Evolutionary conservation across 1,140 invertebrate species (phyloP).

Genomic region (Drosophila truncata): DNA sequence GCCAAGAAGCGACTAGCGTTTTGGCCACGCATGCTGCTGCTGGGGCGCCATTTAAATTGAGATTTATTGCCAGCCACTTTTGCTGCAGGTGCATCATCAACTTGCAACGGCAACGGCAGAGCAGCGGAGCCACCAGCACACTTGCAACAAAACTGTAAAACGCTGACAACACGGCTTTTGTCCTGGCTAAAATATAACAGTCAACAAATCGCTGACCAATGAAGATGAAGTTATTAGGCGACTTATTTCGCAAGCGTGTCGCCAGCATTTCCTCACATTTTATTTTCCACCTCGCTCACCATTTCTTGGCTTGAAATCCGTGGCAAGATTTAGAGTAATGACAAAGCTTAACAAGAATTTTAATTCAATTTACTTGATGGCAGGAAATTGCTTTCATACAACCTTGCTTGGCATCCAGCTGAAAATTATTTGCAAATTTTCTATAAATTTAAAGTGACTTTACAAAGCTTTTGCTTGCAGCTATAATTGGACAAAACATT

Average conservation of each 20-base stretch:
- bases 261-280: slow-evolving; percentile 22
- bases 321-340: slow-evolving; percentile 50
- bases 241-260: slow-evolving; percentile 54
- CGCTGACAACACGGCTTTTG: slow-evolving; percentile 52
- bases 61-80: slow-evolving; percentile 81
- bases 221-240: slow-evolving; percentile 79
- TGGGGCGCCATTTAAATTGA: slow-evolving; percentile 85
- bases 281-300: slow-evolving; percentile 17
- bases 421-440: slow-evolving; percentile 19
- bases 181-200: slow-evolving; percentile 72
- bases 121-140: slow-evolving; percentile 19
- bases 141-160: slow-evolving; percentile 74
- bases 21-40: slow-evolving; percentile 84
- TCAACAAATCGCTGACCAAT: slow-evolving; percentile 70
- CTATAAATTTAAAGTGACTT: slow-evolving; percentile 40
- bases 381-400: slow-evolving; percentile 38
- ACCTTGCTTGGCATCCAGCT: slow-evolving; percentile 13
- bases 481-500: slow-evolving; percentile 24
- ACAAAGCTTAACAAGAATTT: slow-evolving; percentile 44
- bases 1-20: slow-evolving; percentile 60
- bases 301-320: slow-evolving; percentile 11
- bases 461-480: neutral
- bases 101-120: slow-evolving; percentile 48
- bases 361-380: slow-evolving; percentile 50
- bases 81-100: slow-evolving; percentile 66